These are phyloP conservation scores for Centropus bengalensis DNA, from an alignment of 2,113 vertebrate genomes.

Conservation along the genomic window DNA sequence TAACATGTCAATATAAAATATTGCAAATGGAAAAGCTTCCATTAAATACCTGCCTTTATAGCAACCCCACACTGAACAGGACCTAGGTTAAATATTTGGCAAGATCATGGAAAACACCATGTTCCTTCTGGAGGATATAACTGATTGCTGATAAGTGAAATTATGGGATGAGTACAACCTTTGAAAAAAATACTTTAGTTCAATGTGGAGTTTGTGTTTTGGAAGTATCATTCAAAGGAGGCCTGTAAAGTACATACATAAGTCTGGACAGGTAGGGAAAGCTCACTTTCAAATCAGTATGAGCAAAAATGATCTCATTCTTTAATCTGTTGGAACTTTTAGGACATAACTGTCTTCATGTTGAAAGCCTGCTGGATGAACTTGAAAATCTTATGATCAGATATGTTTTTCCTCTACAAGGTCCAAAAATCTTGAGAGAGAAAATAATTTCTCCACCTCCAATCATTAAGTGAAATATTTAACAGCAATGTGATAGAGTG, in stretches of 20 bases:
- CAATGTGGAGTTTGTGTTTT: neutral
- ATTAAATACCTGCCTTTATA: neutral
- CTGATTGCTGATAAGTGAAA: neutral
- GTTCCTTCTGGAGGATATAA: neutral
- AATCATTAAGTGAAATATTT: neutral
- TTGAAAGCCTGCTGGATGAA: neutral
- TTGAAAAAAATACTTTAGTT: neutral
- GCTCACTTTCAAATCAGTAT: neutral
- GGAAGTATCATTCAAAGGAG: neutral
- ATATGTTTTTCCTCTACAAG: neutral
- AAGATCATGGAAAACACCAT: neutral
- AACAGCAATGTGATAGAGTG: neutral
- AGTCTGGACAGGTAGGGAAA: neutral
- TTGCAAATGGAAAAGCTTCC: neutral
- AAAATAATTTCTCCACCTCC: neutral
- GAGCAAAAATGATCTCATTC: neutral
- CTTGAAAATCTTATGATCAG: neutral
- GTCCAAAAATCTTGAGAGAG: neutral
- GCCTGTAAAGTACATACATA: neutral
- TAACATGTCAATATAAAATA: neutral
- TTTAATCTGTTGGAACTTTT: neutral
- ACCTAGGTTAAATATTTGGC: neutral
- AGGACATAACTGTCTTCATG: neutral
- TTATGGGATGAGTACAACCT: neutral
- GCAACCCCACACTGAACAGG: rapidly evolving